These are phyloP conservation scores for Alentia gelatinosa DNA, from an alignment of 2,888 invertebrate genomes.

Conservation along the genomic window DNA sequence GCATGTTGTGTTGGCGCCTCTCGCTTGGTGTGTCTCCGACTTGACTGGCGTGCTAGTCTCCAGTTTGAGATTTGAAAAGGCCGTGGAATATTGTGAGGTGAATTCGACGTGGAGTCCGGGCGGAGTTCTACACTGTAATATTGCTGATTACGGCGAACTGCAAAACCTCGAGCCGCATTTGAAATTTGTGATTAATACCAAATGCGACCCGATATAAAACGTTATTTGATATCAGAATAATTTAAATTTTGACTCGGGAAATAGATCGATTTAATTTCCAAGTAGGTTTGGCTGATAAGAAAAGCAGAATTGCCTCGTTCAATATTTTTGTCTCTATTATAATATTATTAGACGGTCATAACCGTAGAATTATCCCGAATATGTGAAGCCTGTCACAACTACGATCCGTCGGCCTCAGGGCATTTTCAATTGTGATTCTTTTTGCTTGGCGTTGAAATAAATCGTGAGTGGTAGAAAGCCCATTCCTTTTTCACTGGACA, in stretches of 20 bases:
- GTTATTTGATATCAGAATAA: not conserved
- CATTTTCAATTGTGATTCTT: no score
- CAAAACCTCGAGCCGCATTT: not conserved
- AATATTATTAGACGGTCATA: not conserved
- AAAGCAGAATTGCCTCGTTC: not conserved
- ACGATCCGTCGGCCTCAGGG: no score
- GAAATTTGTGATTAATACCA: slow-evolving; percentile 2
- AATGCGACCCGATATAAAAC: not conserved
- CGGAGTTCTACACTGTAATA: not conserved
- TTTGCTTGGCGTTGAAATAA: no score
- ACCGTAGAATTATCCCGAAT: not conserved
- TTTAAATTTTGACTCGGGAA: not conserved
- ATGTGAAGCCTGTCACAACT: no score
- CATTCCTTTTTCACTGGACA: no score
- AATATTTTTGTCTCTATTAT: not conserved
- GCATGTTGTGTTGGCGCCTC: no score
- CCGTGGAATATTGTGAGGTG: not conserved
- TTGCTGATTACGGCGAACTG: not conserved
- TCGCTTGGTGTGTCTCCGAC: no score
- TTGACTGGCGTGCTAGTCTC: not conserved
- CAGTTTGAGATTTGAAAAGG: not conserved
- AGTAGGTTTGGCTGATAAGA: not conserved
- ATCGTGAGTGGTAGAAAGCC: no score
- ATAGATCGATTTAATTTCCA: slow-evolving; percentile 11
- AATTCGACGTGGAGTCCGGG: not conserved